A percentile compares a stretch with the other conserved stretches of the same genome.
Evolutionary conservation across 1,140 invertebrate species (phyloP).

Genomic region (Chlorops oryzae): DNA sequence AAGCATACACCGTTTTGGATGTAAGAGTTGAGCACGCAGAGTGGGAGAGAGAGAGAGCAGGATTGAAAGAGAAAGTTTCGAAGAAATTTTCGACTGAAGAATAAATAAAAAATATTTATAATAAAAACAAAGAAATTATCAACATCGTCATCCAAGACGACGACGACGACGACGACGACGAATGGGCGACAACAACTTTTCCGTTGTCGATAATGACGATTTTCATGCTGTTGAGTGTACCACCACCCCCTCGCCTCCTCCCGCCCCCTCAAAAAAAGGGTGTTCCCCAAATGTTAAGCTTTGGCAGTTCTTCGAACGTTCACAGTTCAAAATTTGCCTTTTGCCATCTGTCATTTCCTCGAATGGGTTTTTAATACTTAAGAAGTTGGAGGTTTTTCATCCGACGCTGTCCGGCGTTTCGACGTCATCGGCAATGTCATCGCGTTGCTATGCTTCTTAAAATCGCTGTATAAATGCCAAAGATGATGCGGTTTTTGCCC

Average conservation of each 20-base stretch:
- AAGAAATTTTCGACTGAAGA: background rate
- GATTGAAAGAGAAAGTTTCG: background rate
- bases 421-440: background rate
- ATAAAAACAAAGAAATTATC: background rate
- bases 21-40: too few relatives aligned
- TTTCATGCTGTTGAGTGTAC: background rate
- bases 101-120: too few relatives aligned
- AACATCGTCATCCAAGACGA: background rate
- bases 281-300: too few relatives aligned
- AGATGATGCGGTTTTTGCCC: too few relatives aligned
- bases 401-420: background rate
- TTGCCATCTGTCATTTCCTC: too few relatives aligned
- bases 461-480: too few relatives aligned
- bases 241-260: background rate
- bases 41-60: too few relatives aligned
- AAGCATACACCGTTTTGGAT: too few relatives aligned
- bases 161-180: background rate
- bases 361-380: too few relatives aligned
- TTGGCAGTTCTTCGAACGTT: too few relatives aligned
- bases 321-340: too few relatives aligned
- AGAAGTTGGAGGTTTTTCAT: too few relatives aligned
- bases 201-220: background rate
- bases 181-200: background rate
- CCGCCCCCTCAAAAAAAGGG: background rate
- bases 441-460: background rate